Evolutionary conservation across 2,888 invertebrate species (phyloP).

Genomic region (Troglohyphantes excavatus): DNA sequence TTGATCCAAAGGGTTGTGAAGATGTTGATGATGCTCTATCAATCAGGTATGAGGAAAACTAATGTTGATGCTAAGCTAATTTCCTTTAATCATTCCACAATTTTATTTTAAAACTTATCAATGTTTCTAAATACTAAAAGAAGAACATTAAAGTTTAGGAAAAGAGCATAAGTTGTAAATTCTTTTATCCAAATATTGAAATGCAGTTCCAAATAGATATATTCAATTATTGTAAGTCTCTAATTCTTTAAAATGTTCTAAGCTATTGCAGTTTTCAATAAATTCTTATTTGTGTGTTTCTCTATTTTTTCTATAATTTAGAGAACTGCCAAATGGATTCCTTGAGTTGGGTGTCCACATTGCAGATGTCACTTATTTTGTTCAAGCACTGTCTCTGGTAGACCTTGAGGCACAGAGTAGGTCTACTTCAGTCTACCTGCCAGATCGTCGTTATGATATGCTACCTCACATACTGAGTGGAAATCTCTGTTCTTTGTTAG

Average conservation of each 20-base stretch:
- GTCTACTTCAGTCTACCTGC: conserved; percentile 84
- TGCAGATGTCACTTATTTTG: conserved; percentile 85
- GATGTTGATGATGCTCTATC: conserved; percentile 83
- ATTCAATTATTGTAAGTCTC: neutral
- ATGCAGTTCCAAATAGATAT: neutral
- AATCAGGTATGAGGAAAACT: too few relatives aligned
- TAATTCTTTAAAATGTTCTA: too few relatives aligned
- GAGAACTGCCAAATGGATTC: conserved; percentile 81
- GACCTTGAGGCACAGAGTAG: conserved; percentile 83
- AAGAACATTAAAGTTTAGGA: too few relatives aligned
- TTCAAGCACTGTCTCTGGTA: conserved; percentile 82
- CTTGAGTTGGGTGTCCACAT: conserved; percentile 84
- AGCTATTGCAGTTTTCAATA: too few relatives aligned
- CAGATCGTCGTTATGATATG: conserved; percentile 83
- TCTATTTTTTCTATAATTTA: conserved; percentile 74
- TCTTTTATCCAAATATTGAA: too few relatives aligned
- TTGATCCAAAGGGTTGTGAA: conserved; percentile 83
- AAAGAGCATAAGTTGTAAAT: too few relatives aligned
- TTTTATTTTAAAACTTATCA: too few relatives aligned
- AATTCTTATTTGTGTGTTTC: neutral
- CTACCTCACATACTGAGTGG: conserved; percentile 82
- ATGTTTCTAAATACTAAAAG: too few relatives aligned
- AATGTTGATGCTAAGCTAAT: too few relatives aligned
- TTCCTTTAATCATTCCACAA: too few relatives aligned
- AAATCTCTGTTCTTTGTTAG: conserved; percentile 82